These are phyloP conservation scores for Pipistrellus nathusii DNA, from an alignment of 2,797 vertebrate genomes.

Conservation along the genomic window DNA sequence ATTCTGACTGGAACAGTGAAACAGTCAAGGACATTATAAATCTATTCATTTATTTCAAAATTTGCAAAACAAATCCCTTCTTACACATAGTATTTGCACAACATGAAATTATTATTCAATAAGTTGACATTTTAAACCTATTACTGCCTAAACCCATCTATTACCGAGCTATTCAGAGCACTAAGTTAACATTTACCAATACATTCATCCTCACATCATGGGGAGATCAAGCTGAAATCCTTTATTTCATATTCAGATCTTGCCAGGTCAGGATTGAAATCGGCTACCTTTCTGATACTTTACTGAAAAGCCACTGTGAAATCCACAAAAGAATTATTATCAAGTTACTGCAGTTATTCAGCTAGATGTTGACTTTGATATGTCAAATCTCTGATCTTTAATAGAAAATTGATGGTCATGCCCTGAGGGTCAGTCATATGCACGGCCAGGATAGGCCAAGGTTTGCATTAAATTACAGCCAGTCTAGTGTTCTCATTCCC, in stretches of 20 bases:
- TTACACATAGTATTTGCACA: constrained; percentile 90
- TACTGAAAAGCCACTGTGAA: constrained; percentile 89
- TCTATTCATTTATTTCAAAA: constrained; percentile 92
- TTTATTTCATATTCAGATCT: constrained; percentile 93
- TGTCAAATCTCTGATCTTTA: constrained; percentile 96
- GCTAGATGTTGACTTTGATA: constrained; percentile 95
- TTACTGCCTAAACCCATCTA: constrained; percentile 92
- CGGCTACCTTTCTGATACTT: constrained; percentile 94
- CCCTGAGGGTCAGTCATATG: constrained; percentile 92
- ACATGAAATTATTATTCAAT: constrained; percentile 94
- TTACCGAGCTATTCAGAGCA: constrained; percentile 94
- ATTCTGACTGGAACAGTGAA: constrained; percentile 85
- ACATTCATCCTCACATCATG: constrained; percentile 95
- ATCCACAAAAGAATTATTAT: constrained; percentile 91
- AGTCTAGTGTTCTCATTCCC: constrained; percentile 88
- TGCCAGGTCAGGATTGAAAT: constrained; percentile 93
- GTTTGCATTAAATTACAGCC: constrained; percentile 95
- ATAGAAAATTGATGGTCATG: constrained; percentile 94
- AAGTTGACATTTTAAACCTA: constrained; percentile 94
- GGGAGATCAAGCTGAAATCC: constrained; percentile 96
- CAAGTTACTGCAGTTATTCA: constrained; percentile 91
- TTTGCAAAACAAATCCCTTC: constrained; percentile 93
- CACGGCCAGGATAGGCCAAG: constrained; percentile 90
- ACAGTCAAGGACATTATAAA: constrained; percentile 90
- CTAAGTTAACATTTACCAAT: constrained; percentile 96